phyloP scores from a whole-genome alignment of 2,888 invertebrate genomes.

The Mellilla xanthometata region DNA sequence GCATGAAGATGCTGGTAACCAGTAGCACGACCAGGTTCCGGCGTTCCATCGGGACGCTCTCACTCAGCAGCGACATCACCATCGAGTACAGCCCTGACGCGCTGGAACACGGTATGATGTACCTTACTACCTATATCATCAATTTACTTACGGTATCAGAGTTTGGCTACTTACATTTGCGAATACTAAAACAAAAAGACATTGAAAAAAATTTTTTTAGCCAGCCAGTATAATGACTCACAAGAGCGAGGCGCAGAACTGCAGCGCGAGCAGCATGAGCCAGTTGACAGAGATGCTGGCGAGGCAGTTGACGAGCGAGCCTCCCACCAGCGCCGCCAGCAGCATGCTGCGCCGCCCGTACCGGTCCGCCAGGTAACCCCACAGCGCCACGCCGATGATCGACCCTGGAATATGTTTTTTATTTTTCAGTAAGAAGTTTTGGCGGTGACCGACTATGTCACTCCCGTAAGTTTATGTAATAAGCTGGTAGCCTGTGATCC shows the following conservation, averaged over 20 bases:
- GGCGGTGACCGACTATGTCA: too few relatives aligned
- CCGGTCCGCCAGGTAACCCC: slow-evolving; percentile 67
- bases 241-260: slow-evolving; percentile 56
- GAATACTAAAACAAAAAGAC: too few relatives aligned
- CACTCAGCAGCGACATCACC: slow-evolving; percentile 54
- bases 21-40: slow-evolving; percentile 51
- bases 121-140: neutral
- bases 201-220: neutral
- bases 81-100: slow-evolving; percentile 53
- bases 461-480: too few relatives aligned
- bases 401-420: slow-evolving; percentile 49
- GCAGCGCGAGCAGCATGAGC: slow-evolving; percentile 63
- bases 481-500: too few relatives aligned
- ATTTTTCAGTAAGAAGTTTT: too few relatives aligned
- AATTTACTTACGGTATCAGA: too few relatives aligned
- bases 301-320: slow-evolving; percentile 50
- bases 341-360: slow-evolving; percentile 57
- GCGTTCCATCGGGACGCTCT: slow-evolving; percentile 51
- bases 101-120: slow-evolving; percentile 35
- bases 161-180: too few relatives aligned
- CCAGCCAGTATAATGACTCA: slow-evolving; percentile 39
- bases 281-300: slow-evolving; percentile 66
- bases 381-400: slow-evolving; percentile 51
- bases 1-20: slow-evolving; percentile 53
- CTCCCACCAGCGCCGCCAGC: slow-evolving; percentile 45